Base-by-base conservation (phyloP, 2,113 vertebrate species). In the Mastomys natalensis region DNA sequence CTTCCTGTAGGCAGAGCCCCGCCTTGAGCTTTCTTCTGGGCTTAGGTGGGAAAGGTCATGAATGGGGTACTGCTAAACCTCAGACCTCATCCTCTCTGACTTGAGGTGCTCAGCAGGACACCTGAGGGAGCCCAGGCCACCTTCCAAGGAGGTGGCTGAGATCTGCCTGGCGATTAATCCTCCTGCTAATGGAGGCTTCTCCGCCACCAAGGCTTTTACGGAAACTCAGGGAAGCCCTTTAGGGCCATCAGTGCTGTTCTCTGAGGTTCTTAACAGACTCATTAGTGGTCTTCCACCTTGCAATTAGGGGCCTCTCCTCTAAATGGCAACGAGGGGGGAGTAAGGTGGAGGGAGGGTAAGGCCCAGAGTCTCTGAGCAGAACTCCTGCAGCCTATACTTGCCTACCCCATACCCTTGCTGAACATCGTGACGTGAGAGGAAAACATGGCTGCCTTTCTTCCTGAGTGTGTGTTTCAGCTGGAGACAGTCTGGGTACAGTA, bases 171-270 rank as follows among this genome's bases (percentile, higher is more conserved):
- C 85, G 90, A 95, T 96, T 96, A 97, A 97, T 87, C 88, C 43
- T 96, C 51, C n/a, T 1, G 66, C 77, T 97, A 97, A 95, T 96
- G 97, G 95, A 97, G 91, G 76, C 60, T 76, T 94, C 87, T 64
- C 89, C 81, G 94, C 86, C 85, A 97, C 95, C 48, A 48, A 64
- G 85, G 92, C 95, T 97, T 96, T 98, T 97, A 97, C 87, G n/a
- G 87, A 95, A 92, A 95, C 92, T 94, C 96, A 92, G 93, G 93
- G 93, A 95, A 97, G 90, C 88, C 90, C 97, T 96, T 95, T 82
- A 96, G 90, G 3, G 0, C 93, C 91, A 76, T 96, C 82, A 89
- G 89, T 66, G 62, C 93, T n/a, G 21, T 92, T 92, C 90, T 96
- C 91, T 0, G 19, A 94, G 90, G 85, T 96, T 88, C 76, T 95